These are phyloP conservation scores for Mesochorus sp. DNA, from an alignment of 2,888 invertebrate species.

Conservation along the genomic window DNA sequence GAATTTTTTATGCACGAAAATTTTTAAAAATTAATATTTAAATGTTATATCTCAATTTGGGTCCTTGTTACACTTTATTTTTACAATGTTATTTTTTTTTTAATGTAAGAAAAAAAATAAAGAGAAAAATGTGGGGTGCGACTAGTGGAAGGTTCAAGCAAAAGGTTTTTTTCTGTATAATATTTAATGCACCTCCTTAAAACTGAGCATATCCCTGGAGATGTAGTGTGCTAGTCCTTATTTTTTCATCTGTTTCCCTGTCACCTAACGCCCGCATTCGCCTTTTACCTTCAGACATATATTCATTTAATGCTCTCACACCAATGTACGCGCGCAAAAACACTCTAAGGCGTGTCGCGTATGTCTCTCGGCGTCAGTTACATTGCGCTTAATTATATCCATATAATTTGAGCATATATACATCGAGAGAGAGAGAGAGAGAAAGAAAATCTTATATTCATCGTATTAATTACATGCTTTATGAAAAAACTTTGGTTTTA, in stretches of 20 bases:
- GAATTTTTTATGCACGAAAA: too few species aligned
- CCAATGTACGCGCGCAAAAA: not conserved
- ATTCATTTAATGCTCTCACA: conserved; percentile 6
- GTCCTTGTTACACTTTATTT: too few species aligned
- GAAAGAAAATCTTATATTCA: not conserved
- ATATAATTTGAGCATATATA: not conserved
- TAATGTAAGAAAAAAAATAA: too few species aligned
- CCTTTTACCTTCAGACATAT: conserved; percentile 47
- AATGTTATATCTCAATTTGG: too few species aligned
- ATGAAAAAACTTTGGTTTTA: not conserved
- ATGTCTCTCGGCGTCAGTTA: conserved; percentile 14
- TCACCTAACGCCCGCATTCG: conserved; percentile 41
- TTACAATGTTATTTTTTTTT: too few species aligned
- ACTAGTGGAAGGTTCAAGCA: too few species aligned
- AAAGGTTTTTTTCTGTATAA: too few species aligned
- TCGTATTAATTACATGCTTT: not conserved
- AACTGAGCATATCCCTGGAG: not conserved
- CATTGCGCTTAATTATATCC: conserved; percentile 2
- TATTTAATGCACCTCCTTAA: too few species aligned
- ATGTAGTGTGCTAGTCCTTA: not conserved
- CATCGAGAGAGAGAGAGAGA: not conserved
- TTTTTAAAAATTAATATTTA: too few species aligned
- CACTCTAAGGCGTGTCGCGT: conserved; percentile 46
- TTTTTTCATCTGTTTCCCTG: conserved; percentile 33
- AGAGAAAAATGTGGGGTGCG: too few species aligned